Evolutionary conservation across 2,797 vertebrate species (phyloP).

Genomic region (Basileuterus tristriatus): DNA sequence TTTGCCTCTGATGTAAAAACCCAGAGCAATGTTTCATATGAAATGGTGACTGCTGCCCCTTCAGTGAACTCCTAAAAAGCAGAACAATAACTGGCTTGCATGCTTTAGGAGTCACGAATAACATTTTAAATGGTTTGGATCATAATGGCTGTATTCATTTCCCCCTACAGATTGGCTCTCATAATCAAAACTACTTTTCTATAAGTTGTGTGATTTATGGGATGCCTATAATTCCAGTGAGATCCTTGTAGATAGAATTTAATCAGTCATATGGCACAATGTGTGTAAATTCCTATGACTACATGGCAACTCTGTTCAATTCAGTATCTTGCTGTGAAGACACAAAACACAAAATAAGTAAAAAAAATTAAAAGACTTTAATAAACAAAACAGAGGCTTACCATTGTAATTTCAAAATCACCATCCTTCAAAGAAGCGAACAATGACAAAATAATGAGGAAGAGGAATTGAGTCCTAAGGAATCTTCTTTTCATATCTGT

Average conservation of each 20-base stretch:
- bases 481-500: neutral
- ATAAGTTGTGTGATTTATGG: neutral
- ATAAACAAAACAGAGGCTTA: neutral
- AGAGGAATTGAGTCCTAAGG: neutral
- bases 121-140: neutral
- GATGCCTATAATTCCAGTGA: neutral
- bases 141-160: conserved; percentile 36
- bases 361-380: neutral
- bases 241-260: neutral
- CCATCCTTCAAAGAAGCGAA: neutral
- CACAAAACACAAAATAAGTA: neutral
- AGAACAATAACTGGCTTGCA: neutral
- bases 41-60: neutral
- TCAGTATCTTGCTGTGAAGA: neutral
- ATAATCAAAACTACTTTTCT: neutral
- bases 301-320: neutral
- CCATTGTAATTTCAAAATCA: neutral
- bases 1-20: neutral
- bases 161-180: neutral
- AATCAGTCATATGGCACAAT: neutral
- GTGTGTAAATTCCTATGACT: neutral
- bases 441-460: neutral
- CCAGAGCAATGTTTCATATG: neutral
- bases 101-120: conserved; percentile 18
- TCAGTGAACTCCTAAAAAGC: conserved; percentile 26